phyloP scores from a whole-genome alignment of 2,797 vertebrate species.

The Aeoliscus strigatus region DNA sequence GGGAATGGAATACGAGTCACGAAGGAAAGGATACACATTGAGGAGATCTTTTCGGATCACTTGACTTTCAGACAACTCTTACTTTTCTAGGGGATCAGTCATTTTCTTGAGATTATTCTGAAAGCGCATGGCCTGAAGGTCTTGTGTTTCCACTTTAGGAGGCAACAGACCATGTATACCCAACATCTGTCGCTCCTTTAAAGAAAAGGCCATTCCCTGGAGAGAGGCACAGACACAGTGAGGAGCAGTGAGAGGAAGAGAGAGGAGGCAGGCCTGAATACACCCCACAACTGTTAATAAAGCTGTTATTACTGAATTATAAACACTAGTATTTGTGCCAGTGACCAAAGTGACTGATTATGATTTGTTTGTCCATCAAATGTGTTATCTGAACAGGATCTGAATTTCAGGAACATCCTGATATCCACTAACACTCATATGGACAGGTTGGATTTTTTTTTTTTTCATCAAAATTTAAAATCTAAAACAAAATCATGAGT shows the following conservation, averaged over 20 bases:
- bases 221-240: conserved; percentile 8
- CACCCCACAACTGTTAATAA: too few species aligned
- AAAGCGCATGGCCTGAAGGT: conserved; percentile 91
- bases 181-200: conserved; percentile 89
- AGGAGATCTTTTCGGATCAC: background rate
- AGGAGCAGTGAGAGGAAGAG: background rate
- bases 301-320: too few species aligned
- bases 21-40: background rate
- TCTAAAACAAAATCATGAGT: too few species aligned
- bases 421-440: too few species aligned
- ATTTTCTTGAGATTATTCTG: conserved; percentile 90
- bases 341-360: too few species aligned
- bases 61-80: conserved; percentile 38
- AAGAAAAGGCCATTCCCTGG: conserved; percentile 94
- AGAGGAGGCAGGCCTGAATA: background rate
- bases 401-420: too few species aligned
- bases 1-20: background rate
- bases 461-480: too few species aligned
- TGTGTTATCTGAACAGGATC: too few species aligned
- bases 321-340: too few species aligned
- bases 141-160: conserved; percentile 94
- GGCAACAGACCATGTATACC: conserved; percentile 93
- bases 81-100: conserved; percentile 89
- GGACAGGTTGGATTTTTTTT: too few species aligned
- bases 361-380: too few species aligned